A percentile compares a stretch with the other conserved stretches of the same genome.
Evolutionary conservation across 2,797 vertebrate species (phyloP).

Genomic region (Tragopan temminckii): DNA sequence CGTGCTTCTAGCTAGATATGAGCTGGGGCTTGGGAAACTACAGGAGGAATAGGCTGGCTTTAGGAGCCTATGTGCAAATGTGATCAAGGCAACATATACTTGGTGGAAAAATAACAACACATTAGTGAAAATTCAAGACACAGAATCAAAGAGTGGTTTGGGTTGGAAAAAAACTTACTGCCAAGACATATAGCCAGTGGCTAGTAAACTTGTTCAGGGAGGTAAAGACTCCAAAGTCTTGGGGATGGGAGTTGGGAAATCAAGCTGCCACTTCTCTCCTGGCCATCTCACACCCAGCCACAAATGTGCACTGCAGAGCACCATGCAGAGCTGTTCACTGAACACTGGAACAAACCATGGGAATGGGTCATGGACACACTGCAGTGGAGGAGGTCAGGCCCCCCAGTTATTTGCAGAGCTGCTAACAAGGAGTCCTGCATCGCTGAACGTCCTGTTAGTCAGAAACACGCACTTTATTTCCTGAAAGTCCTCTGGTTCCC

Average conservation of each 20-base stretch:
- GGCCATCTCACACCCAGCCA: not conserved
- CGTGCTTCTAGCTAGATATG: not conserved
- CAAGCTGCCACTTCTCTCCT: not conserved
- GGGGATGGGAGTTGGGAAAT: not conserved
- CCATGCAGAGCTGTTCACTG: not conserved
- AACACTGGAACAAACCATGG: accelerated
- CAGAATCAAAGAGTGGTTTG: not conserved
- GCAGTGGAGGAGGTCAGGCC: not conserved
- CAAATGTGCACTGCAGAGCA: accelerated
- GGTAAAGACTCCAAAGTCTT: not conserved
- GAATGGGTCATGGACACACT: accelerated
- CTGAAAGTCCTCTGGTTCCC: not conserved
- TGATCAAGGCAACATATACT: not conserved
- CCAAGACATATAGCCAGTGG: not conserved
- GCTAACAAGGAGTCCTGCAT: not conserved
- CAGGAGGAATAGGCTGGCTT: not conserved
- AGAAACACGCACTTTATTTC: not conserved
- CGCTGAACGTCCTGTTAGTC: accelerated
- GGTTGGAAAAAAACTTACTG: not conserved
- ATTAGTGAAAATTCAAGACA: not conserved
- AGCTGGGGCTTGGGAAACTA: not conserved
- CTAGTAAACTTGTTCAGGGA: not conserved
- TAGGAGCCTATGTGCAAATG: not conserved
- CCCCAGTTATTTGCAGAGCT: not conserved
- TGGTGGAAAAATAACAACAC: not conserved